Percentiles rank a stretch among this genome's conserved stretches.
phyloP scores from a whole-genome alignment of 2,888 invertebrate genomes.

The Dinocampus coccinellae region DNA sequence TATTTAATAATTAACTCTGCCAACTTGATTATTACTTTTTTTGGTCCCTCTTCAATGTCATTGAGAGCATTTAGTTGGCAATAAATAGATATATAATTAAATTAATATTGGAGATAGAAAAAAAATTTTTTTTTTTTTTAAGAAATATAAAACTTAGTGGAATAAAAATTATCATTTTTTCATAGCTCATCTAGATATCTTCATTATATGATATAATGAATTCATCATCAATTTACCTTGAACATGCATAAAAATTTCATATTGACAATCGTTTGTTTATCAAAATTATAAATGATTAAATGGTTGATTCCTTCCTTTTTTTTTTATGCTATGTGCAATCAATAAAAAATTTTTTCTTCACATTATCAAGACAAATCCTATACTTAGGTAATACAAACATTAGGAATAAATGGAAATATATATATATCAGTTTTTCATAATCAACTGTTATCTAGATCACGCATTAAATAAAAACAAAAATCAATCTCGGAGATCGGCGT shows the following conservation, averaged over 20 bases:
- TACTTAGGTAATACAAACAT: background rate
- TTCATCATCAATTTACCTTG: background rate
- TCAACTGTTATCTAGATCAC: background rate
- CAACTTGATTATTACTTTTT: background rate
- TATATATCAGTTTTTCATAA: background rate
- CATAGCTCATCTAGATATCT: background rate
- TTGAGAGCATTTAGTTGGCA: background rate
- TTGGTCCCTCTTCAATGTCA: background rate
- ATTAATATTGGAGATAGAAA: background rate
- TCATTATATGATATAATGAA: background rate
- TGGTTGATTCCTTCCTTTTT: background rate
- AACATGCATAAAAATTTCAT: slow-evolving; percentile 10
- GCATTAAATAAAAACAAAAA: background rate
- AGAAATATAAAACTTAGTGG: background rate
- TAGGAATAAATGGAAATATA: background rate
- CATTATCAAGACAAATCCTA: background rate
- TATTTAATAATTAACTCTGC: background rate
- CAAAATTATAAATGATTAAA: background rate
- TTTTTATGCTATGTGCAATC: background rate
- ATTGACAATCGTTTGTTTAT: background rate
- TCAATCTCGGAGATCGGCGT: background rate
- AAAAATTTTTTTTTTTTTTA: background rate
- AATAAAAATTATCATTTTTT: background rate
- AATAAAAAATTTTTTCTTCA: background rate
- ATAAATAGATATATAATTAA: background rate